Percentiles rank a stretch among this genome's conserved stretches.
phyloP scores from a whole-genome alignment of 2,797 vertebrate species.

The Taenioides sp. region DNA sequence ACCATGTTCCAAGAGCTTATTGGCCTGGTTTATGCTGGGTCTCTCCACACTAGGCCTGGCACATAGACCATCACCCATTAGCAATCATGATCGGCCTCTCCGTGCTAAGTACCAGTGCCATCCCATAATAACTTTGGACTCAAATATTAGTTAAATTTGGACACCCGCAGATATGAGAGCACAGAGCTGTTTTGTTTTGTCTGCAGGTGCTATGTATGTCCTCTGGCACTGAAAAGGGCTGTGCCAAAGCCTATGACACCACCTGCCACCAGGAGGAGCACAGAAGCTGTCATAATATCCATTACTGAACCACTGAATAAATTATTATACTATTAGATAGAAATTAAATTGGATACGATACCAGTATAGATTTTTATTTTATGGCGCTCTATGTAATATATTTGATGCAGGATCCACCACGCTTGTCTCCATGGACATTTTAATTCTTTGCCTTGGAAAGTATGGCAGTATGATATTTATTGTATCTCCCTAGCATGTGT shows the following conservation, averaged over 20 bases:
- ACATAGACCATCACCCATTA: constrained; percentile 28
- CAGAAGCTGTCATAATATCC: background rate
- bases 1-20: constrained; percentile 34
- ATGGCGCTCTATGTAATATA: too few species aligned
- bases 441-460: too few species aligned
- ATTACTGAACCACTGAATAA: too few species aligned
- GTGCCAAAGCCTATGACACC: background rate
- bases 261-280: background rate
- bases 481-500: too few species aligned
- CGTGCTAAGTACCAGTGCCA: constrained; percentile 8
- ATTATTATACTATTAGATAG: too few species aligned
- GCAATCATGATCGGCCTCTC: constrained; percentile 18
- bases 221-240: background rate
- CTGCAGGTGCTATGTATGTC: constrained; percentile 5
- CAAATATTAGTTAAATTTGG: constrained; percentile 17
- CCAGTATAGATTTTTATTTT: too few species aligned
- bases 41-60: constrained; percentile 43
- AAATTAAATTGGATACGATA: too few species aligned
- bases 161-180: constrained; percentile 20
- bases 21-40: constrained; percentile 47
- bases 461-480: too few species aligned
- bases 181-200: constrained; percentile 21
- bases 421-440: too few species aligned
- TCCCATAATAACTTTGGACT: constrained; percentile 24
- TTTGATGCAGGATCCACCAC: too few species aligned